These are phyloP conservation scores for Semnornis frantzii DNA, from an alignment of 2,113 vertebrate species.

Conservation along the genomic window DNA sequence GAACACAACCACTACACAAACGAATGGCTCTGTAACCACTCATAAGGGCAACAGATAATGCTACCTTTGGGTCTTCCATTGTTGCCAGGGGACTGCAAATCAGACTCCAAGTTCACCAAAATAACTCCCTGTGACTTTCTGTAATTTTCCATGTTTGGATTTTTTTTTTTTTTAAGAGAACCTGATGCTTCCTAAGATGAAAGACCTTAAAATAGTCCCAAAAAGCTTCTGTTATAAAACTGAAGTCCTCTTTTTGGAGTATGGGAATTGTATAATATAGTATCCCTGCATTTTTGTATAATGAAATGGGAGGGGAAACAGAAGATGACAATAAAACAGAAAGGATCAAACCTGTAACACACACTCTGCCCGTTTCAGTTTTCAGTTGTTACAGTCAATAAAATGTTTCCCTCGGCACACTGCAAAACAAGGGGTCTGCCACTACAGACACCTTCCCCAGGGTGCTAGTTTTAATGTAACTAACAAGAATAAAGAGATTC, in stretches of 20 bases:
- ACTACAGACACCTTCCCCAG: neutral
- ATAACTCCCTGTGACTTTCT: constrained; percentile 4
- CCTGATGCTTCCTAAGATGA: neutral
- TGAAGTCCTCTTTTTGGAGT: neutral
- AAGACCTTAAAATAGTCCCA: neutral
- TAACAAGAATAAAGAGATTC: neutral
- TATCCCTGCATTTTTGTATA: neutral
- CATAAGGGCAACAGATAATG: constrained; percentile 12
- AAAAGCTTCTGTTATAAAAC: neutral
- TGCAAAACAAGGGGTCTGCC: neutral
- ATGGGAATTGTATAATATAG: neutral
- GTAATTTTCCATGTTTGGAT: neutral
- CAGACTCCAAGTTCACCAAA: neutral
- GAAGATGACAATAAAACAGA: neutral
- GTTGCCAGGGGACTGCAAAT: neutral
- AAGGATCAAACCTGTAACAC: neutral
- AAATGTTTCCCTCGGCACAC: neutral
- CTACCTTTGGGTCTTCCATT: neutral
- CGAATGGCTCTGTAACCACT: constrained; percentile 12
- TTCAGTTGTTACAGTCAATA: neutral
- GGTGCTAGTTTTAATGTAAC: neutral
- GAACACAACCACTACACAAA: neutral
- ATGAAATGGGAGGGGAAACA: neutral
- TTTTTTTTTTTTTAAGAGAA: neutral
- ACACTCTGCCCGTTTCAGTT: neutral